Conservation (phyloP, 2,113 vertebrate genomes). For the Rattus rattus region DNA sequence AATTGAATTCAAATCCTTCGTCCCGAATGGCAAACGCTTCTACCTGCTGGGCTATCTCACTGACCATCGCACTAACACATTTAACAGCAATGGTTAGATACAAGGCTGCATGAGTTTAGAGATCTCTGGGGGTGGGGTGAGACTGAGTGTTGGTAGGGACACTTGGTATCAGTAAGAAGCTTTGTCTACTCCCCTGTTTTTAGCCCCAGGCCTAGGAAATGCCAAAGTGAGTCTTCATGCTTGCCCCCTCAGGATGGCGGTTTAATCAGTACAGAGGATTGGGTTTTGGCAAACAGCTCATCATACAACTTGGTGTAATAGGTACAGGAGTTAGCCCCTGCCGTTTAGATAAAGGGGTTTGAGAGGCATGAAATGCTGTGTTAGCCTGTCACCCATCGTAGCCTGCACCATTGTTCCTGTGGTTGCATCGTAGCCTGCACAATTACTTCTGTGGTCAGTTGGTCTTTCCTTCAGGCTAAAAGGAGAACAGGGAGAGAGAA, state of each 20-base stretch:
- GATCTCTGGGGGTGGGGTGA: background rate
- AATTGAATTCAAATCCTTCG: background rate
- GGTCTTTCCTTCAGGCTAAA: background rate
- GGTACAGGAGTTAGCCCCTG: background rate
- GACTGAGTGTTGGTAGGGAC: background rate
- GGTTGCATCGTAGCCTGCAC: background rate
- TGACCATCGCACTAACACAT: background rate
- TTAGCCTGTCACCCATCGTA: background rate
- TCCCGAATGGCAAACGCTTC: background rate
- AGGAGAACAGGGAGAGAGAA: background rate
- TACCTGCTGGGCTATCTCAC: background rate
- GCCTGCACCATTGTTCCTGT: background rate
- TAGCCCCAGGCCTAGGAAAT: background rate
- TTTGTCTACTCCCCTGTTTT: background rate
- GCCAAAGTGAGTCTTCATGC: background rate
- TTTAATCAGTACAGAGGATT: background rate
- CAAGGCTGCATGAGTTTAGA: background rate
- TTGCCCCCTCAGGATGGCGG: background rate
- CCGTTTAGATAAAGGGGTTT: background rate
- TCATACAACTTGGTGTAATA: background rate
- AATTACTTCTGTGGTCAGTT: too few relatives aligned
- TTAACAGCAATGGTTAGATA: background rate
- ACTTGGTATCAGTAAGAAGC: background rate
- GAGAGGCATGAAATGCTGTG: background rate
- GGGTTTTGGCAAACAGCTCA: background rate